Conservation (phyloP, 2,113 vertebrate species). For the Coracopsis vasa region DNA sequence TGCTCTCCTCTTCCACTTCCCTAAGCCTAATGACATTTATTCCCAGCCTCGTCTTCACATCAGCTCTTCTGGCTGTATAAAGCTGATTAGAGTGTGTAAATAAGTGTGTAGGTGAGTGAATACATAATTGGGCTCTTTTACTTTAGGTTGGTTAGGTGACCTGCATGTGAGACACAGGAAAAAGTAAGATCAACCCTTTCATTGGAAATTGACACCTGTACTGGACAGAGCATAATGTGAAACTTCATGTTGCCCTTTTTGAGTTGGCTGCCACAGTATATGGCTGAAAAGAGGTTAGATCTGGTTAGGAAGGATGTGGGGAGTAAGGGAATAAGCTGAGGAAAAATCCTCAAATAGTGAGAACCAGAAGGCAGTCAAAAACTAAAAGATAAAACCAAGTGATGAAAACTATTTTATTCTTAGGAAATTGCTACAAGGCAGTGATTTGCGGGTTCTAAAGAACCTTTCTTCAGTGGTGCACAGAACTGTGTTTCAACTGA, state of each 20-base stretch:
- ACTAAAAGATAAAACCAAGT: neutral
- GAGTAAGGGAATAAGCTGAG: neutral
- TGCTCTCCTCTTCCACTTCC: neutral
- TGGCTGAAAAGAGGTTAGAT: neutral
- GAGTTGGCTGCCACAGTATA: neutral
- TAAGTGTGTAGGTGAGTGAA: neutral
- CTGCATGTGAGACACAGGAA: neutral
- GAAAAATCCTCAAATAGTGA: neutral
- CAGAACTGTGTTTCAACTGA: neutral
- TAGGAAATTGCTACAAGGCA: neutral
- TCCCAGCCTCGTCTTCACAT: neutral
- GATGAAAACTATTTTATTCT: neutral
- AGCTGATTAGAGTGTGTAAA: neutral
- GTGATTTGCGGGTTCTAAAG: neutral
- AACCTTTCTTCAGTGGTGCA: neutral
- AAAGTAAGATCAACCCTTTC: neutral
- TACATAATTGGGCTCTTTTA: neutral
- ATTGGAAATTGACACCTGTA: neutral
- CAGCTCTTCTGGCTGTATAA: neutral
- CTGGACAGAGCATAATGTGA: neutral
- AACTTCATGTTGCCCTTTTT: neutral
- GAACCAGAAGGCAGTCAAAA: neutral
- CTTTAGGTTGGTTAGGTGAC: neutral
- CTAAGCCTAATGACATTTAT: neutral
- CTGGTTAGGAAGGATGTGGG: neutral